phyloP scores from a whole-genome alignment of 2,888 invertebrate species.

The Erannis defoliaria region DNA sequence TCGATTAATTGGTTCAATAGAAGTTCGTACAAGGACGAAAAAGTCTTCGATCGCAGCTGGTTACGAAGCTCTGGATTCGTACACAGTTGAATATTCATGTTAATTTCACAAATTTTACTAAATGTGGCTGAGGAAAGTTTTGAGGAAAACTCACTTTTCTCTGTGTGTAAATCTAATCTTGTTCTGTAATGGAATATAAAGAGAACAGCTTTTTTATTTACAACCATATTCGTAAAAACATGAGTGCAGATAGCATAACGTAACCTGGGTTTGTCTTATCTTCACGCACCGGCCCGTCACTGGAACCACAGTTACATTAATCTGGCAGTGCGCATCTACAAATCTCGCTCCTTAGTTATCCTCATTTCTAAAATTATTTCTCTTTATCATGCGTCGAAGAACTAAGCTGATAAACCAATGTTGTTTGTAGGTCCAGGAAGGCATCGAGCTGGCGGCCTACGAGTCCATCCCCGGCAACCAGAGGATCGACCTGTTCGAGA shows the following conservation, averaged over 20 bases:
- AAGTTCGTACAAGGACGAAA: too few relatives aligned
- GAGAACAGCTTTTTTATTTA: background rate
- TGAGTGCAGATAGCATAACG: background rate
- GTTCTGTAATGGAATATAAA: too few relatives aligned
- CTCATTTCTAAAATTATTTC: constrained; percentile 16
- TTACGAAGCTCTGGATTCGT: too few relatives aligned
- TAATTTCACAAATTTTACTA: too few relatives aligned
- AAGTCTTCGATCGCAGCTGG: too few relatives aligned
- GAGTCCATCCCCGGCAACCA: constrained; percentile 95
- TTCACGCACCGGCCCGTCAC: background rate
- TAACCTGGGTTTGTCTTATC: background rate
- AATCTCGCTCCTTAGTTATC: constrained; percentile 1
- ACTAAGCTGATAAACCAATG: background rate
- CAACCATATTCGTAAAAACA: too few relatives aligned
- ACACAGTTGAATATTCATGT: too few relatives aligned
- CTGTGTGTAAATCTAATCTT: too few relatives aligned
- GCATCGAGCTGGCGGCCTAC: constrained; percentile 94
- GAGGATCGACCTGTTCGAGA: constrained; percentile 93
- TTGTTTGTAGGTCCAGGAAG: constrained; percentile 90
- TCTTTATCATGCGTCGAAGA: background rate
- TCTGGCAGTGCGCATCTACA: background rate
- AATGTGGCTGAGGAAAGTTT: too few relatives aligned
- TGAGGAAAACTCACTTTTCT: too few relatives aligned
- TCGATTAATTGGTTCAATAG: too few relatives aligned
- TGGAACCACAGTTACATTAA: background rate